phyloP scores from a whole-genome alignment of 2,113 vertebrate species.

The Macquaria australasica region DNA sequence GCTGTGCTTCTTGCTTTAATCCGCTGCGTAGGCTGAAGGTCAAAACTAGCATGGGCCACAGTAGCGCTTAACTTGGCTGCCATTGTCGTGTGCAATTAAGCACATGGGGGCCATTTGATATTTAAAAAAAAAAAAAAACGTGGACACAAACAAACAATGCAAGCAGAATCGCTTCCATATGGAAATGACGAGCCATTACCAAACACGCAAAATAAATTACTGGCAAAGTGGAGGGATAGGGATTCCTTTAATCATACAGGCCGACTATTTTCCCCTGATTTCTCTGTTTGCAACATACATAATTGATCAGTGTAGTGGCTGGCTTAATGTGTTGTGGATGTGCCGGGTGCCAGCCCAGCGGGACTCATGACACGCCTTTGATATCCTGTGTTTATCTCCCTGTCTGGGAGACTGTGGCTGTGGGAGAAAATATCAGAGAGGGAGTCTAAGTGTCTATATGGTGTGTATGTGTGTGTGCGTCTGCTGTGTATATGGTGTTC shows the following conservation, averaged over 20 bases:
- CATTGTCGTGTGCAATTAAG: constrained; percentile 17
- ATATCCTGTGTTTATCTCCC: constrained; percentile 69
- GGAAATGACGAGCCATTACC: constrained; percentile 57
- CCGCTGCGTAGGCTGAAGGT: constrained; percentile 34
- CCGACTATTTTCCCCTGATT: constrained; percentile 34
- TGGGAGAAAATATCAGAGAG: constrained; percentile 48
- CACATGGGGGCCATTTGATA: neutral
- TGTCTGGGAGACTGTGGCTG: constrained; percentile 61
- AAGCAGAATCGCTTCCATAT: constrained; percentile 37
- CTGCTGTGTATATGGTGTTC: constrained; percentile 48
- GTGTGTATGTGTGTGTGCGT: neutral
- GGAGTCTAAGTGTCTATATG: constrained; percentile 38
- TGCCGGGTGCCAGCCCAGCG: constrained; percentile 57
- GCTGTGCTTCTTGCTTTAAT: constrained; percentile 33
- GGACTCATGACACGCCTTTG: constrained; percentile 69
- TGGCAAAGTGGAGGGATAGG: constrained; percentile 57
- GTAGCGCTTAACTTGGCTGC: constrained; percentile 21
- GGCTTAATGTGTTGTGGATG: constrained; percentile 64
- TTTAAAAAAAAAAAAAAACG: constrained; percentile 32
- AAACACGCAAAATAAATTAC: constrained; percentile 53
- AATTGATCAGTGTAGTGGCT: constrained; percentile 66
- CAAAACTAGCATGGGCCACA: constrained; percentile 23
- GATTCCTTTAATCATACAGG: constrained; percentile 57
- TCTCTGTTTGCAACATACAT: constrained; percentile 65
- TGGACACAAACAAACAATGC: constrained; percentile 5